A percentile compares a stretch with the other conserved stretches of the same genome.
Evolutionary conservation across 2,113 vertebrate genomes (phyloP).

Genomic region (Merops nubicus): DNA sequence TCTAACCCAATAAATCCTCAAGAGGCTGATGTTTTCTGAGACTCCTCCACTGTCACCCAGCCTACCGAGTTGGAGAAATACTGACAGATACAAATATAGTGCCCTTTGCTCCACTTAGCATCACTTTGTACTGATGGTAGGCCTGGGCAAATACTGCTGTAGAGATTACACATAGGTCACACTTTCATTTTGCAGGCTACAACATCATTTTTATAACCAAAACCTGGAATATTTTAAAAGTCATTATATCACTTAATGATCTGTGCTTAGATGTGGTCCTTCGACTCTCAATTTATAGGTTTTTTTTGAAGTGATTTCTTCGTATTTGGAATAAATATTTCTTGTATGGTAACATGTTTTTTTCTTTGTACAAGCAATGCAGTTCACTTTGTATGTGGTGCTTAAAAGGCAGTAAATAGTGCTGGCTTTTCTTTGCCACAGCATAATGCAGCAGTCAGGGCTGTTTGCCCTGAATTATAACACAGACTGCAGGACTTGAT

Average conservation of each 20-base stretch:
- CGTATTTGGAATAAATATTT: background rate
- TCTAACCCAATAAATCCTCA: background rate
- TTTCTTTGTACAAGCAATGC: background rate
- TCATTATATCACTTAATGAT: background rate
- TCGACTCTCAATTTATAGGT: background rate
- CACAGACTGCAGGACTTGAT: background rate
- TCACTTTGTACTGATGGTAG: background rate
- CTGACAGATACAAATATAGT: background rate
- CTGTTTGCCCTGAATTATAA: conserved; percentile 25
- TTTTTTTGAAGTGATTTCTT: background rate
- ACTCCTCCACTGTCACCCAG: background rate
- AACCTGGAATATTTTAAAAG: background rate
- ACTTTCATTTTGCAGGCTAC: background rate
- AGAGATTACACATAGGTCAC: background rate
- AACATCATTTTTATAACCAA: background rate
- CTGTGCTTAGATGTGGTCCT: background rate
- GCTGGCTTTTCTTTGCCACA: background rate
- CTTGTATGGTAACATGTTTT: background rate
- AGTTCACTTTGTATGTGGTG: background rate
- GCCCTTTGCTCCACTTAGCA: background rate
- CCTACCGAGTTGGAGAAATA: background rate
- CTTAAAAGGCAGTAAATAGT: background rate
- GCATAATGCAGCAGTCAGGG: background rate
- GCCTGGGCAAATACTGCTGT: background rate
- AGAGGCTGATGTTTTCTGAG: background rate